Evolutionary conservation across 2,113 vertebrate species (phyloP).

Genomic region (Ellobius talpinus): DNA sequence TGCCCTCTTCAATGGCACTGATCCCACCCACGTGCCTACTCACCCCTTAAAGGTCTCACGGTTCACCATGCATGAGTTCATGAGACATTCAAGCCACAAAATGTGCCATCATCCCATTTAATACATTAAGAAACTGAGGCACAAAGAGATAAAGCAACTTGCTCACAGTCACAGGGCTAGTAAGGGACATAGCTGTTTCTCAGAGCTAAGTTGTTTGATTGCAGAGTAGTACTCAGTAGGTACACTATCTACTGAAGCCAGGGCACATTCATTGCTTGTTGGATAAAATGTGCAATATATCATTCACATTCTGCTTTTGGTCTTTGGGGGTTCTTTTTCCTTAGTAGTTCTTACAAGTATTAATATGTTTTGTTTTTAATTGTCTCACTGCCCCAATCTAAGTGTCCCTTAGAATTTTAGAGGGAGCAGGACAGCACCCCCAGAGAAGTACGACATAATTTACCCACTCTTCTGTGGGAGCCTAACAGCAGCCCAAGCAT

Average conservation of each 20-base stretch:
- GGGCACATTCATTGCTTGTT: not conserved
- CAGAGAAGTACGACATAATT: not conserved
- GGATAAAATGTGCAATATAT: not conserved
- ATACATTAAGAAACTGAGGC: conserved; percentile 14
- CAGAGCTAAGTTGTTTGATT: not conserved
- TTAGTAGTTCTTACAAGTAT: not conserved
- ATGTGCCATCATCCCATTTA: not conserved
- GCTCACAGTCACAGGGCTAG: not conserved
- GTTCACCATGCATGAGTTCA: not conserved
- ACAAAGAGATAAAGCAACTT: conserved; percentile 5
- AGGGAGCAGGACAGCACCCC: not conserved
- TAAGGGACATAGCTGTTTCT: not conserved
- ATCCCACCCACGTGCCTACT: no score
- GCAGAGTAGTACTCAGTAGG: not conserved
- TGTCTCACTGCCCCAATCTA: not conserved
- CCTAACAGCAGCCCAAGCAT: not conserved
- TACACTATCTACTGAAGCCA: not conserved
- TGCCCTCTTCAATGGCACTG: not conserved
- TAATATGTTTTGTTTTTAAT: not conserved
- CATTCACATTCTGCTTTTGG: not conserved
- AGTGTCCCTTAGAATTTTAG: not conserved
- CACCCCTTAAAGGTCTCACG: not conserved
- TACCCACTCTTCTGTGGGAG: not conserved
- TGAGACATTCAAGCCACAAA: not conserved
- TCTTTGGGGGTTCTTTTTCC: not conserved